phyloP scores from a whole-genome alignment of 2,797 vertebrate genomes.

The Cryptoblepharus egeriae region DNA sequence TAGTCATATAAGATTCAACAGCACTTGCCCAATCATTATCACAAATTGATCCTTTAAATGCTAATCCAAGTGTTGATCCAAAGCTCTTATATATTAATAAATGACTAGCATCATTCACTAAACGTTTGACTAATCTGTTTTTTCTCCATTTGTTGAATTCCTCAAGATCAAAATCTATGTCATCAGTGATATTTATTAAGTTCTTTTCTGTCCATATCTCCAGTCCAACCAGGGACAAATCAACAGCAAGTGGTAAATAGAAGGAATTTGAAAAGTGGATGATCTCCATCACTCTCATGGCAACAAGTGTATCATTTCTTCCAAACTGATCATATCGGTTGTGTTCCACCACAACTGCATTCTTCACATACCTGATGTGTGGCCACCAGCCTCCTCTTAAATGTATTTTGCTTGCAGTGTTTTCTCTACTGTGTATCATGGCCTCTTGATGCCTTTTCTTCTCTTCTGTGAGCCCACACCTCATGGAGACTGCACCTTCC shows the following conservation, averaged over 20 bases:
- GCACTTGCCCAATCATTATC: background rate
- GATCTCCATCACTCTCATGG: slow-evolving; percentile 59
- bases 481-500: background rate
- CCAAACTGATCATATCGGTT: slow-evolving; percentile 18
- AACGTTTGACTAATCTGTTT: rapidly evolving
- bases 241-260: slow-evolving; percentile 52
- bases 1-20: background rate
- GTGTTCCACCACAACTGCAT: slow-evolving; percentile 54
- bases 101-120: slow-evolving; percentile 58
- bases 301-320: slow-evolving; percentile 32
- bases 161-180: rapidly evolving
- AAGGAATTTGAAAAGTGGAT: slow-evolving; percentile 55
- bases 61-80: slow-evolving; percentile 23
- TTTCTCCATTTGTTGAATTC: slow-evolving; percentile 52
- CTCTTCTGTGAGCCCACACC: slow-evolving; percentile 35
- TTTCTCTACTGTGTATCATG: slow-evolving; percentile 38
- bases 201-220: slow-evolving; percentile 69
- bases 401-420: background rate
- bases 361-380: slow-evolving; percentile 56
- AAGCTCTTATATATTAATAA: slow-evolving; percentile 51
- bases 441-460: slow-evolving; percentile 45
- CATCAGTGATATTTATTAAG: background rate
- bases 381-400: background rate
- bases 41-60: slow-evolving; percentile 50
- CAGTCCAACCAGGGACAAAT: slow-evolving; percentile 54